Evolutionary conservation across 1,140 invertebrate genomes (phyloP).

Genomic region (Drosophila fuyamai): DNA sequence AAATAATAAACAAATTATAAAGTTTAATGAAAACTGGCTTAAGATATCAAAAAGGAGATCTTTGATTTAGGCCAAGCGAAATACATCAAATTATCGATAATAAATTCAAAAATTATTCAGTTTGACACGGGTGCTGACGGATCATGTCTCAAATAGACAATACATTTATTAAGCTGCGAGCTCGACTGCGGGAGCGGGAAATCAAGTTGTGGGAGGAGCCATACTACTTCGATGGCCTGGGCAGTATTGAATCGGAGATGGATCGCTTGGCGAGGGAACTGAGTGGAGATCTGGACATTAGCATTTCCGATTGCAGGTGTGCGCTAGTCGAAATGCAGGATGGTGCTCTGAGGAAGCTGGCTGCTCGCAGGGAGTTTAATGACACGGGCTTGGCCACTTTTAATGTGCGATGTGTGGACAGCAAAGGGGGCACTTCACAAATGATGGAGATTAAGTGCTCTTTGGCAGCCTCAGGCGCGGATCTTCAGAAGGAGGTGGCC

Average conservation of each 20-base stretch:
- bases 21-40: too few species aligned
- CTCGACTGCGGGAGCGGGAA: conserved; percentile 35
- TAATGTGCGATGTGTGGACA: conserved; percentile 68
- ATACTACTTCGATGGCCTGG: conserved; percentile 86
- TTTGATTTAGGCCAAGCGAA: too few species aligned
- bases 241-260: conserved; percentile 82
- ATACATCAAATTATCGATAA: not conserved
- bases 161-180: conserved; percentile 46
- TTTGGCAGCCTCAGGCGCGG: conserved; percentile 84
- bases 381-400: conserved; percentile 86
- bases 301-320: conserved; percentile 85
- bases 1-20: too few species aligned
- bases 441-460: conserved; percentile 64
- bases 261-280: conserved; percentile 87
- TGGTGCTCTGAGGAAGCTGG: conserved; percentile 88
- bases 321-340: conserved; percentile 87
- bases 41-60: too few species aligned
- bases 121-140: not conserved
- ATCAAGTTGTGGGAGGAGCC: conserved; percentile 91
- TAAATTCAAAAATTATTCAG: not conserved
- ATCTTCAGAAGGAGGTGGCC: conserved; percentile 86
- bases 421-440: conserved; percentile 48
- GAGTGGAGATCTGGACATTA: conserved; percentile 85
- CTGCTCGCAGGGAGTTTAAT: conserved; percentile 87
- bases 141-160: conserved; percentile 57